Evolutionary conservation across 2,797 vertebrate species (phyloP), one percentile per base, ranked within the genome.

Genomic region (Sebastes taczanowskii): DNA sequence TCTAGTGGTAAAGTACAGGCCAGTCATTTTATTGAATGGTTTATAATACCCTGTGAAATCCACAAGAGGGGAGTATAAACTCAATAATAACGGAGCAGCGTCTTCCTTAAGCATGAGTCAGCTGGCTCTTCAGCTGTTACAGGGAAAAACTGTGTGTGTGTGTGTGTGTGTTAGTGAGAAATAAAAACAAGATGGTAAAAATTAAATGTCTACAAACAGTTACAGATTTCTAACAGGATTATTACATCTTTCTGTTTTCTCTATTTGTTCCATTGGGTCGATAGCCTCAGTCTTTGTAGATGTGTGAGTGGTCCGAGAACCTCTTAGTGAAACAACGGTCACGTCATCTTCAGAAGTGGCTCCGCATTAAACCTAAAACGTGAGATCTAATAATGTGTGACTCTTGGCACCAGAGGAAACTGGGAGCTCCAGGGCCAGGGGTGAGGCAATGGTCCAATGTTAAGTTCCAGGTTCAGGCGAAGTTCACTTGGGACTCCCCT

Each of bases 391-490:
- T 13, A 35, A 76, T 25, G 29, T 20, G 56, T 25, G 25, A 42
- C 34, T 74, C 9, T 27, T n/a, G 20, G 77, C 14, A 35, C 9
- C n/a, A 52, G 62, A 78, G 60, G 80, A 81, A 74, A 38, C 74
- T 35, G 70, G 38, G 29, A 83, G 58, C 11, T 0, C 60, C 61
- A 65, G 74, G 81, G 65, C 61, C 58, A 66, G 81, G 62, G 89
- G 87, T 89, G 89, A 90, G 76, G 75, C 73, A 70, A 20, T 80
- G 94, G 96, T 95, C 96, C 96, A 96, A 86, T 95, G 96, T 95
- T 97, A 95, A 92, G 95, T 90, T 95, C 89, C 96, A 97, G 97
- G 97, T 97, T 98, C 97, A 98, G 95, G 93, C 94, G 92, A 97
- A 98, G 97, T 97, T 98, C 96, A 97, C 93, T 93, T 95, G 76